Evolutionary conservation across 2,113 vertebrate genomes (phyloP).

Genomic region (Nematolebias whitei): DNA sequence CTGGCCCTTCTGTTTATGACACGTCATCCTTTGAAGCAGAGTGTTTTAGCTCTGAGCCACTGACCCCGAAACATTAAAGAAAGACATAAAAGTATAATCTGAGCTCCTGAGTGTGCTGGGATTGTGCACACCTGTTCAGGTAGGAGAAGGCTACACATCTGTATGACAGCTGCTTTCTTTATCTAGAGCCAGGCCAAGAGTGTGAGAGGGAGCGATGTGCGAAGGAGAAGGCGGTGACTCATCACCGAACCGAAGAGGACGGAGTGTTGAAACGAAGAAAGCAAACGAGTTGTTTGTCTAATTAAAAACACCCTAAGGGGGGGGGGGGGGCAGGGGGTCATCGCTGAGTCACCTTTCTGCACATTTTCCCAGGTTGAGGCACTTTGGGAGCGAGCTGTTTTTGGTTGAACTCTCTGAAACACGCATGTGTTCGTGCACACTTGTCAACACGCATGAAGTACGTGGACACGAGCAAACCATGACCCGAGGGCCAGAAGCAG

Average conservation of each 20-base stretch:
- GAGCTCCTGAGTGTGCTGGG: background rate
- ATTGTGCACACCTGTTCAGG: constrained; percentile 62
- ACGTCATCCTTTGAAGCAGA: constrained; percentile 64
- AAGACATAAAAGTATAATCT: too few relatives aligned
- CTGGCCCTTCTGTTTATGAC: constrained; percentile 69
- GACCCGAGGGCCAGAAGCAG: too few relatives aligned
- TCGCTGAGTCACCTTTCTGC: constrained; percentile 70
- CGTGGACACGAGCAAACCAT: too few relatives aligned
- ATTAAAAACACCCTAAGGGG: constrained; percentile 63
- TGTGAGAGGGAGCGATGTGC: constrained; percentile 60
- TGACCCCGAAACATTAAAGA: too few relatives aligned
- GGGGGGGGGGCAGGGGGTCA: constrained; percentile 52
- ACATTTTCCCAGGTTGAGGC: constrained; percentile 66
- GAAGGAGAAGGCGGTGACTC: constrained; percentile 76
- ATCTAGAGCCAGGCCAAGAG: constrained; percentile 42
- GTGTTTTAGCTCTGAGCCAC: constrained; percentile 8
- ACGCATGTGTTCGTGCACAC: too few relatives aligned
- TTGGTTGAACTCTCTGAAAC: background rate
- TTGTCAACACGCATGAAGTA: background rate
- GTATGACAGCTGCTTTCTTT: constrained; percentile 59
- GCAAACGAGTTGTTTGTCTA: constrained; percentile 61
- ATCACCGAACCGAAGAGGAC: constrained; percentile 50
- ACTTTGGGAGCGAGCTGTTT: constrained; percentile 46
- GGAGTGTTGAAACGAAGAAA: constrained; percentile 47
- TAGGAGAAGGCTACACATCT: constrained; percentile 46